Percentiles rank a stretch among this genome's conserved stretches.
Conservation (phyloP, 2,797 vertebrate genomes). For the Coluber constrictor region DNA sequence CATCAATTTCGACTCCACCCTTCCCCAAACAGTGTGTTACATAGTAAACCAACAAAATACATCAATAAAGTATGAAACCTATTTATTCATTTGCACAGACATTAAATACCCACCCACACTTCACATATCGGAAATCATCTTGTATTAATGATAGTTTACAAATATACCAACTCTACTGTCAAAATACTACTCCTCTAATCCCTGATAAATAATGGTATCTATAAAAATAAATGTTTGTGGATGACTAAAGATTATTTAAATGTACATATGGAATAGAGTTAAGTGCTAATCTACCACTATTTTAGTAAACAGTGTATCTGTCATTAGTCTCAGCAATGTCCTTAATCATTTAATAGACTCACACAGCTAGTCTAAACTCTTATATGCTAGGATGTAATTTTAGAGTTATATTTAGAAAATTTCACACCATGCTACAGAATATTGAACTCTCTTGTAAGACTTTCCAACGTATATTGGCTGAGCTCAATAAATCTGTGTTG, state of each 20-base stretch:
- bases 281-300: slow-evolving; percentile 58
- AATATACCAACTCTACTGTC: slow-evolving; percentile 70
- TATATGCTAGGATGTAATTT: slow-evolving; percentile 56
- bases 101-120: slow-evolving; percentile 36
- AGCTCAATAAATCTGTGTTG: background rate
- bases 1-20: slow-evolving; percentile 41
- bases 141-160: slow-evolving; percentile 66
- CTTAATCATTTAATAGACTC: slow-evolving; percentile 63
- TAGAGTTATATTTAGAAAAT: slow-evolving; percentile 55
- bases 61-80: slow-evolving; percentile 49
- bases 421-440: slow-evolving; percentile 24
- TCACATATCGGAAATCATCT: slow-evolving; percentile 60
- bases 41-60: slow-evolving; percentile 48
- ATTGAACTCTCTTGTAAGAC: slow-evolving; percentile 36
- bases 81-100: slow-evolving; percentile 60
- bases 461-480: slow-evolving; percentile 41
- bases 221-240: slow-evolving; percentile 65
- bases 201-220: slow-evolving; percentile 72
- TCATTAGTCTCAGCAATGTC: slow-evolving; percentile 50
- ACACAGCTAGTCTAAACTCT: slow-evolving; percentile 42
- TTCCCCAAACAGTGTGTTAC: slow-evolving; percentile 40
- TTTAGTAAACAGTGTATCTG: slow-evolving; percentile 63
- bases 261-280: slow-evolving; percentile 58
- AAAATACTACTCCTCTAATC: slow-evolving; percentile 73
- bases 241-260: slow-evolving; percentile 68